Conservation (phyloP, 1,140 invertebrate genomes). For the Meteorus sp. region DNA sequence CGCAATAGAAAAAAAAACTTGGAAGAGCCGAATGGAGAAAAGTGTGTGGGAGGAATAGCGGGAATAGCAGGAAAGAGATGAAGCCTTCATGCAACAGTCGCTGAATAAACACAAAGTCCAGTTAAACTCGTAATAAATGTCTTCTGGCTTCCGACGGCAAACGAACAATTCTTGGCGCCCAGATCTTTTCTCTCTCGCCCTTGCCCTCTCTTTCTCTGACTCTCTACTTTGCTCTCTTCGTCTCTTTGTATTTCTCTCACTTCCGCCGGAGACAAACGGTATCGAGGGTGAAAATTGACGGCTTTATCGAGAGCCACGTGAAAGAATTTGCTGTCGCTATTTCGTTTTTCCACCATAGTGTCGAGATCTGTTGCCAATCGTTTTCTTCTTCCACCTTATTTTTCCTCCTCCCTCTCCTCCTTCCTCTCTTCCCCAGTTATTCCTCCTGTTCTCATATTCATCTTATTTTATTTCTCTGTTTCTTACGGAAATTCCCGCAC, state of each 20-base stretch:
- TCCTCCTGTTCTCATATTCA: too few species aligned
- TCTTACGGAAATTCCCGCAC: too few species aligned
- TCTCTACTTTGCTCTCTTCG: conserved; percentile 27
- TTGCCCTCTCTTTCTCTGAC: conserved; percentile 13
- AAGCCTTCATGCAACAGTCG: conserved; percentile 50
- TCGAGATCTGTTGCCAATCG: neutral
- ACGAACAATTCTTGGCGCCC: conserved; percentile 25
- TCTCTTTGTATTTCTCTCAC: conserved; percentile 23
- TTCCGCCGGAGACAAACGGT: conserved; percentile 47
- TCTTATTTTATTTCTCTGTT: too few species aligned
- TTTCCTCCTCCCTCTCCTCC: too few species aligned
- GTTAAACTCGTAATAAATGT: conserved; percentile 60
- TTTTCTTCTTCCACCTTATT: neutral
- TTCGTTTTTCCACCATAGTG: conserved; percentile 9
- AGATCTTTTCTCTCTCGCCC: conserved; percentile 15
- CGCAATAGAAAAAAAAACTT: conserved; percentile 19
- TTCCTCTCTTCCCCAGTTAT: too few species aligned
- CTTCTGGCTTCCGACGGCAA: conserved; percentile 48
- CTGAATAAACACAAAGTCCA: conserved; percentile 60
- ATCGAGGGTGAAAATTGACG: conserved; percentile 53
- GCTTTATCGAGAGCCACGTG: conserved; percentile 43
- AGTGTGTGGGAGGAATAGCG: conserved; percentile 7
- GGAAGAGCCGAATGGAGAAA: neutral
- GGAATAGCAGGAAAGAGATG: conserved; percentile 2
- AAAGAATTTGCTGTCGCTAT: conserved; percentile 12